Evolutionary conservation across 1,140 invertebrate genomes (phyloP), one percentile per base, ranked within the genome.

Genomic region (Hylyphantes graminicola): DNA sequence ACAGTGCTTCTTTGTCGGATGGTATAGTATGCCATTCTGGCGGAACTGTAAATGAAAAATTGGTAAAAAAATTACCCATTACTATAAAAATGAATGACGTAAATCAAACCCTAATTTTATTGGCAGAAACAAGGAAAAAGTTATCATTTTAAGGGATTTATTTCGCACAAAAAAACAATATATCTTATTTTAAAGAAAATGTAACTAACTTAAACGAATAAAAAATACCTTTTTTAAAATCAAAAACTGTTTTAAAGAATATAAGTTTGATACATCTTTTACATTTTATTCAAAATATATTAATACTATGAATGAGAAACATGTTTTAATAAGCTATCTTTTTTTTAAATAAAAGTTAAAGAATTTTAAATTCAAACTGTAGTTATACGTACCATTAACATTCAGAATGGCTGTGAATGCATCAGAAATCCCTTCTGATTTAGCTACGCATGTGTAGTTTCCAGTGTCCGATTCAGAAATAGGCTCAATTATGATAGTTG

Each of bases 391-490:
- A 86, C 85, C 85, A 67, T 67, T 61, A 8, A 86, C 48, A 51
- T 21, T 64, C 11, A 85, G 19, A 11, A 8, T 2, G 8, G 75
- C 65, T 35, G 54, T 48, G 48, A 50, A 85, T 15, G 17, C 48
- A 17, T 85, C 83, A 0, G 83, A 72, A 15, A 70, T 54, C 11
- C 74, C 65, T n/a, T 85, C 74, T n/a, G 83, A 85, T 17, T 7
- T 70, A 0, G 63, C 83, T 2, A 61, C 57, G 54, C 83, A 85
- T 0, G 83, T 85, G 13, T 77, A 85, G 63, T 85, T 85, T 10
- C 83, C 83, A 15, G 83, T 51, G 55, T 85, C 83, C 3, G 61
- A 63, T 72, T 85, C 75, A 2, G 75, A 48, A 5, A 86, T 76
- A 0, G 67, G 35, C 5, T 80, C 82, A 55, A 86, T 80, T 9